Conservation (phyloP, 2,113 vertebrate species). For the Gracilinanus agilis region DNA sequence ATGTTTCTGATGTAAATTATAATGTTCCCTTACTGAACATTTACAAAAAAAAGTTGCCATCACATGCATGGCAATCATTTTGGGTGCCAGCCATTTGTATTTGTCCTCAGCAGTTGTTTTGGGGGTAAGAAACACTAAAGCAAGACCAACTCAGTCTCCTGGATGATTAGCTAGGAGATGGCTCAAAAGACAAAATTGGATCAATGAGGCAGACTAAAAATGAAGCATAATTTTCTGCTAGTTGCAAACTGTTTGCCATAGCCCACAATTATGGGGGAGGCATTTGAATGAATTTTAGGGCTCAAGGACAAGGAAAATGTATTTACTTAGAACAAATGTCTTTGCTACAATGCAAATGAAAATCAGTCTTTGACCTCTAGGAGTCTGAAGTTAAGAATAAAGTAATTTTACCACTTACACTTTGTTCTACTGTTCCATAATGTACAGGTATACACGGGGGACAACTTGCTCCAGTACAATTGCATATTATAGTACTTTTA, state of each 20-base stretch:
- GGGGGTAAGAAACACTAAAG: constrained; percentile 74
- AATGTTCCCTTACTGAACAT: constrained; percentile 40
- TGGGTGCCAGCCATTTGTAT: constrained; percentile 75
- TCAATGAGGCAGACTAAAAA: constrained; percentile 62
- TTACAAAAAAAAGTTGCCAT: background rate
- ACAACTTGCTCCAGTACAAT: constrained; percentile 2
- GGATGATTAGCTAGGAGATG: constrained; percentile 70
- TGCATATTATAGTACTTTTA: constrained; percentile 50
- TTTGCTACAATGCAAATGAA: constrained; percentile 44
- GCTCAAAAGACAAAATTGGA: constrained; percentile 73
- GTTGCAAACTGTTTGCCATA: constrained; percentile 35
- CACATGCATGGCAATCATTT: constrained; percentile 47
- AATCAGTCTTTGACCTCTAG: constrained; percentile 59
- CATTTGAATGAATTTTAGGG: background rate
- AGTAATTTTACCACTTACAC: constrained; percentile 57
- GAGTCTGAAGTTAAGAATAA: constrained; percentile 52
- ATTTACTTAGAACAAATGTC: constrained; percentile 50
- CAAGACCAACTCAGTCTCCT: constrained; percentile 68
- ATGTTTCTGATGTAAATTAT: constrained; percentile 31
- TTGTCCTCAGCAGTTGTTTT: constrained; percentile 76
- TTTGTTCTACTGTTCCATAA: constrained; percentile 21
- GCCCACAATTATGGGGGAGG: constrained; percentile 10
- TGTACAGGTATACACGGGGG: constrained; percentile 25
- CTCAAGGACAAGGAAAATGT: constrained; percentile 10
- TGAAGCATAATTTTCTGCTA: constrained; percentile 47